phyloP scores from a whole-genome alignment of 2,797 vertebrate species.

The Philypnodon macrostomus region DNA sequence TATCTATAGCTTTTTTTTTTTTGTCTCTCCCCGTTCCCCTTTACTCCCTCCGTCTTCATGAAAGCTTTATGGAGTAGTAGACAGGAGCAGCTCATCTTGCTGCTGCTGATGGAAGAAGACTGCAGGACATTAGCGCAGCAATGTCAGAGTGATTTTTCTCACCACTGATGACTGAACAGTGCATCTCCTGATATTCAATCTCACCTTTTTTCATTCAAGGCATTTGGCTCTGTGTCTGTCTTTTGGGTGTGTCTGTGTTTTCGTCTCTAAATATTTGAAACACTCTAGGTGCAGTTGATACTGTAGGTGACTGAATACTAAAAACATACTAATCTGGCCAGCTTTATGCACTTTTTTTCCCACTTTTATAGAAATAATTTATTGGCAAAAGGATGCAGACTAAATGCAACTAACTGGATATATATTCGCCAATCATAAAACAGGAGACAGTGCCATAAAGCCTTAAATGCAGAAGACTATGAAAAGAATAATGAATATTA shows the following conservation, averaged over 20 bases:
- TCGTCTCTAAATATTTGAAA: conserved; percentile 5
- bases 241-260: neutral
- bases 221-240: conserved; percentile 4
- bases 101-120: conserved; percentile 49
- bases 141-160: conserved; percentile 49
- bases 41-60: conserved; percentile 43
- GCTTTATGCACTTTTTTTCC: no score
- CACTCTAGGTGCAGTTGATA: neutral
- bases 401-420: no score
- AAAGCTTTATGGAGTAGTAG: conserved; percentile 56
- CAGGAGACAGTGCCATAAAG: no score
- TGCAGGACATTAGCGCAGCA: conserved; percentile 51
- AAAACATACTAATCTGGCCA: no score
- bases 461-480: no score
- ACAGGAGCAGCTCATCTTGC: conserved; percentile 39
- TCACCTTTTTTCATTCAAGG: conserved; percentile 20
- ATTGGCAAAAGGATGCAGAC: no score
- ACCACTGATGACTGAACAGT: conserved; percentile 40
- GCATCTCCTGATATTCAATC: conserved; percentile 31
- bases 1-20: conserved; percentile 35
- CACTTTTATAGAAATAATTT: no score
- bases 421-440: no score
- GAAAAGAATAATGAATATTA: no score
- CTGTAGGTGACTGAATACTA: neutral
- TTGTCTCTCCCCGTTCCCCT: conserved; percentile 35